Evolutionary conservation across 2,113 vertebrate genomes (phyloP).

Genomic region (Callaeas wilsoni): DNA sequence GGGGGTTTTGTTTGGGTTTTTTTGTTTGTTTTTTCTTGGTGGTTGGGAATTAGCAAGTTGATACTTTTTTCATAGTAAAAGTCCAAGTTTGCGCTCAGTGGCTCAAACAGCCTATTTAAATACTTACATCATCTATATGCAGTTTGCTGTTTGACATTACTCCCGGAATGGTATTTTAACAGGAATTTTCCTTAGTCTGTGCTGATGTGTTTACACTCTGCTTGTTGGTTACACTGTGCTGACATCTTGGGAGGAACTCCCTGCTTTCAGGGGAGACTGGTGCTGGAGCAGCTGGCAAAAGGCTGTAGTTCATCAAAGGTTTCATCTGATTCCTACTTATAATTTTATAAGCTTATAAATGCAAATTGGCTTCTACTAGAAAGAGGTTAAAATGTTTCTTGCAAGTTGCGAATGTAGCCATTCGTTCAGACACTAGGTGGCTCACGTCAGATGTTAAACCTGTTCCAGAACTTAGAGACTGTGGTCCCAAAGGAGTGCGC

Average conservation of each 20-base stretch:
- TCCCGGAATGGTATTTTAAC: neutral
- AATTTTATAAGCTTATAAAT: neutral
- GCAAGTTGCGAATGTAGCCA: neutral
- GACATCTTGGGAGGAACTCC: neutral
- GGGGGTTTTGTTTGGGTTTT: neutral
- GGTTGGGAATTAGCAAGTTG: neutral
- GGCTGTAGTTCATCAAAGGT: neutral
- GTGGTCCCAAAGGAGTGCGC: neutral
- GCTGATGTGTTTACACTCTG: neutral
- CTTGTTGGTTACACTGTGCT: accelerated
- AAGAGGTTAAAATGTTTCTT: neutral
- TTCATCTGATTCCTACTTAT: neutral
- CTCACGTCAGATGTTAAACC: slow-evolving; percentile 38
- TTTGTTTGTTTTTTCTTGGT: neutral
- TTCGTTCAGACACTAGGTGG: slow-evolving; percentile 40
- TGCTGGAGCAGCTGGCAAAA: neutral
- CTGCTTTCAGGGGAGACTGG: neutral
- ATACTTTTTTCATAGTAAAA: neutral
- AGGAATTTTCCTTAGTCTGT: neutral
- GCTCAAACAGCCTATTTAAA: neutral
- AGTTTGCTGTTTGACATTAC: neutral
- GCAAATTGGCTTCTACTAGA: neutral
- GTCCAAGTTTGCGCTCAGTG: neutral
- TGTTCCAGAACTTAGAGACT: neutral
- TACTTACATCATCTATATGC: neutral